These are phyloP conservation scores for Tenthredo mesomela DNA, from an alignment of 2,888 invertebrate genomes.

Conservation along the genomic window DNA sequence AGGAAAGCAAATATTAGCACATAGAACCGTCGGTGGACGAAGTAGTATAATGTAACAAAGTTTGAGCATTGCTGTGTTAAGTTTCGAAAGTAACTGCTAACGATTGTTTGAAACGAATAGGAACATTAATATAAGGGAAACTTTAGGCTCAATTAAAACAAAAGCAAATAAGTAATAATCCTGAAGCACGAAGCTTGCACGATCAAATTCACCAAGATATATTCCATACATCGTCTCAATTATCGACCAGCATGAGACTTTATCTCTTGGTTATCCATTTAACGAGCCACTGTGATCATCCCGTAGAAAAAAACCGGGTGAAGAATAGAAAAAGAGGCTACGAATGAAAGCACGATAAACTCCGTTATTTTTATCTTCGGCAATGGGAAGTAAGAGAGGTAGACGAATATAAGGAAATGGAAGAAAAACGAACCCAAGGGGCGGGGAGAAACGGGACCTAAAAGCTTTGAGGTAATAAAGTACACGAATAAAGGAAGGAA, in stretches of 20 bases:
- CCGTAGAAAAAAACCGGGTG: background rate
- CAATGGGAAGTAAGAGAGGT: constrained; percentile 22
- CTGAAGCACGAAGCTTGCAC: background rate
- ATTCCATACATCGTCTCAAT: background rate
- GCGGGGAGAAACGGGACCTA: constrained; percentile 16
- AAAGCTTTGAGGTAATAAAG: constrained; percentile 51
- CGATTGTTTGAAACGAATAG: background rate
- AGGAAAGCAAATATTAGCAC: background rate
- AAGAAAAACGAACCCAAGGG: background rate
- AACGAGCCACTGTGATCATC: background rate
- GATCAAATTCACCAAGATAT: background rate
- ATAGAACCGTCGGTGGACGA: background rate
- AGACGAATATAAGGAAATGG: constrained; percentile 10
- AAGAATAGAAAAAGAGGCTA: constrained; percentile 6
- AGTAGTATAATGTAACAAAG: constrained; percentile 8
- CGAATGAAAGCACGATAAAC: constrained; percentile 23
- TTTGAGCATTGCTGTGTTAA: background rate
- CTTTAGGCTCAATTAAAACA: background rate
- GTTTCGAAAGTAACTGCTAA: background rate
- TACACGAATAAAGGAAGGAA: constrained; percentile 37
- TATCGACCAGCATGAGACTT: background rate
- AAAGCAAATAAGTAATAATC: constrained; percentile 10
- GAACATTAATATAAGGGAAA: background rate
- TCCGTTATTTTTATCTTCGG: constrained; percentile 27
- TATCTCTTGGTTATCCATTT: constrained; percentile 18